These are phyloP conservation scores for Diarsia rubi DNA, from an alignment of 2,888 invertebrate species.

Conservation along the genomic window DNA sequence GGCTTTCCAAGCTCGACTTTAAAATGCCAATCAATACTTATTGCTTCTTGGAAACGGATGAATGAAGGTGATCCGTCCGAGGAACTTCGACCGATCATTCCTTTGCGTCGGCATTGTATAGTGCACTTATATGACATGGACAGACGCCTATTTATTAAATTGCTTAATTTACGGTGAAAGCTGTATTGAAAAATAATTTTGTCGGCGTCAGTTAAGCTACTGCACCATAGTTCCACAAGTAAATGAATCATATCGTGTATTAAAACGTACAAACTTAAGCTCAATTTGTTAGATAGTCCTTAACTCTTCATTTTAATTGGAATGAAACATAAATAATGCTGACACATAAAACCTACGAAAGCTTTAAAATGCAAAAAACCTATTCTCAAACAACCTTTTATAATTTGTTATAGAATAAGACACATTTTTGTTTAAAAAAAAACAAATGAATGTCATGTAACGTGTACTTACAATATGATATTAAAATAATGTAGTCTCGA, in stretches of 20 bases:
- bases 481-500: not conserved
- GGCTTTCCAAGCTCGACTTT: constrained; percentile 28
- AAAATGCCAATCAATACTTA: constrained; percentile 20
- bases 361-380: not conserved
- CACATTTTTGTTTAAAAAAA: too few relatives aligned
- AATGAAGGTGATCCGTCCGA: not conserved
- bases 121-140: not conserved
- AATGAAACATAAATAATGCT: not conserved
- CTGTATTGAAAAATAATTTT: not conserved
- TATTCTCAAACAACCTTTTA: not conserved
- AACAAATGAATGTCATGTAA: not conserved
- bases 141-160: not conserved
- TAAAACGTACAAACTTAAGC: not conserved
- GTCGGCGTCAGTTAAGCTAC: not conserved
- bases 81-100: not conserved
- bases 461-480: not conserved
- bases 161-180: not conserved
- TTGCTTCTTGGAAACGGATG: not conserved
- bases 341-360: not conserved
- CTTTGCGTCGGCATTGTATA: not conserved
- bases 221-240: not conserved
- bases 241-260: not conserved
- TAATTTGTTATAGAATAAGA: constrained; percentile 9
- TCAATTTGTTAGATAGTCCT: not conserved
- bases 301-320: constrained; percentile 17